A percentile compares a stretch with the other conserved stretches of the same genome.
Evolutionary conservation across 2,113 vertebrate genomes (phyloP).

Genomic region (Cricetomys ansorgei): DNA sequence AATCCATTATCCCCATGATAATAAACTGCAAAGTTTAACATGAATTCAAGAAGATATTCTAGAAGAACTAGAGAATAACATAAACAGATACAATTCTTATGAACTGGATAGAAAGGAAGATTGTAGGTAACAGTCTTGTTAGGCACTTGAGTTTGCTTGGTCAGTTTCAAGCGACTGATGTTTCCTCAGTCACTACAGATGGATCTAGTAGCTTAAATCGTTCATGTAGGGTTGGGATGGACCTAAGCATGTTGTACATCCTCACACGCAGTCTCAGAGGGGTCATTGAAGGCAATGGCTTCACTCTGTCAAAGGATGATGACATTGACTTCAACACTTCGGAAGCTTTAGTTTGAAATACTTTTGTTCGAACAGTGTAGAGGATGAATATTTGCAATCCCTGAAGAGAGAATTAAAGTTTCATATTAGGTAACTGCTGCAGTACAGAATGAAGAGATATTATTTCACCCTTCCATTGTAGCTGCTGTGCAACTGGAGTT

Average conservation of each 20-base stretch:
- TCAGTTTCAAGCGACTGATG: not conserved
- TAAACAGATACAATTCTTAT: not conserved
- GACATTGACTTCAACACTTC: slow-evolving; percentile 46
- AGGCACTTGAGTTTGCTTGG: accelerated
- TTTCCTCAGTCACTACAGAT: not conserved
- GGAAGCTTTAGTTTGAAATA: slow-evolving; percentile 74
- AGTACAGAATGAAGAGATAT: slow-evolving; percentile 37
- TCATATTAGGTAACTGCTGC: not conserved
- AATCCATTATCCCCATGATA: not conserved
- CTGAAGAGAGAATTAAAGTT: slow-evolving; percentile 58
- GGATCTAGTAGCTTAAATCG: slow-evolving; percentile 34
- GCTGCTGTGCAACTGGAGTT: not conserved
- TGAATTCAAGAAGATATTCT: not conserved
- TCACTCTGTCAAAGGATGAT: not conserved
- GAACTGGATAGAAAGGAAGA: not conserved
- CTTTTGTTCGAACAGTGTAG: slow-evolving; percentile 72
- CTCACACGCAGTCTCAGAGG: not conserved
- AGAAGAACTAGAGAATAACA: not conserved
- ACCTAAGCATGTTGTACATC: slow-evolving; percentile 54
- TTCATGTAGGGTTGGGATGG: not conserved
- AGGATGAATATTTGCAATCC: slow-evolving; percentile 83
- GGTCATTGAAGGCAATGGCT: accelerated
- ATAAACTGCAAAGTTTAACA: slow-evolving; percentile 43
- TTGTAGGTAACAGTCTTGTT: not conserved
- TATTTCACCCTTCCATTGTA: not conserved